Conservation (phyloP, 2,797 vertebrate genomes). For the Loris lydekkerianus region DNA sequence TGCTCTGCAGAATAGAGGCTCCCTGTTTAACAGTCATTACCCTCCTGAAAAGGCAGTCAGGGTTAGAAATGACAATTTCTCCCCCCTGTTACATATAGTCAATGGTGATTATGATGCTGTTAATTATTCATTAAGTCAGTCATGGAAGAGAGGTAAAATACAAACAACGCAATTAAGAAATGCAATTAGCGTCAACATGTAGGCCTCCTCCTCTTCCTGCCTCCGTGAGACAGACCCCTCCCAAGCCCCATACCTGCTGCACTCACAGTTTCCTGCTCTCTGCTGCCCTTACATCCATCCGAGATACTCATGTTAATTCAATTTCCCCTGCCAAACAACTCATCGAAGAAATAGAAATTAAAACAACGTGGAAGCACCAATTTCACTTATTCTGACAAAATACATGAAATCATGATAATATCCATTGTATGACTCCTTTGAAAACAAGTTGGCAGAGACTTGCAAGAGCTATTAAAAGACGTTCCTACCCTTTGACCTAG, state of each 20-base stretch:
- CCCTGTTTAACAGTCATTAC: neutral
- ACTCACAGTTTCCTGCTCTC: neutral
- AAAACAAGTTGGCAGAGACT: neutral
- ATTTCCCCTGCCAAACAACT: neutral
- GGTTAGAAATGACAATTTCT: neutral
- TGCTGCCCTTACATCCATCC: neutral
- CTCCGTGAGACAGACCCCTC: neutral
- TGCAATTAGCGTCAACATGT: neutral
- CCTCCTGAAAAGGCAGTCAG: neutral
- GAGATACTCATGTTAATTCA: neutral
- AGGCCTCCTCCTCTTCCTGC: too few species aligned
- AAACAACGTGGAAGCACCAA: neutral
- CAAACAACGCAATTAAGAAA: neutral
- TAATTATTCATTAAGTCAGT: slow-evolving; percentile 23
- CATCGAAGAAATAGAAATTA: neutral
- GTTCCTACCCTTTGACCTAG: slow-evolving; percentile 11
- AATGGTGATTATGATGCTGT: neutral
- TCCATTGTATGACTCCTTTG: neutral
- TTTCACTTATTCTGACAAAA: slow-evolving; percentile 9
- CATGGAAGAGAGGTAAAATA: neutral
- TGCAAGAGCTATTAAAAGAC: neutral
- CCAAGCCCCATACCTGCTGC: accelerated
- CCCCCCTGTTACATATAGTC: neutral
- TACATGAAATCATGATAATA: neutral
- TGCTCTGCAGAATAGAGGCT: neutral